Percentiles rank a stretch among this genome's conserved stretches.
Conservation (phyloP, 2,888 invertebrate genomes). For the Drosophila meridionalis region DNA sequence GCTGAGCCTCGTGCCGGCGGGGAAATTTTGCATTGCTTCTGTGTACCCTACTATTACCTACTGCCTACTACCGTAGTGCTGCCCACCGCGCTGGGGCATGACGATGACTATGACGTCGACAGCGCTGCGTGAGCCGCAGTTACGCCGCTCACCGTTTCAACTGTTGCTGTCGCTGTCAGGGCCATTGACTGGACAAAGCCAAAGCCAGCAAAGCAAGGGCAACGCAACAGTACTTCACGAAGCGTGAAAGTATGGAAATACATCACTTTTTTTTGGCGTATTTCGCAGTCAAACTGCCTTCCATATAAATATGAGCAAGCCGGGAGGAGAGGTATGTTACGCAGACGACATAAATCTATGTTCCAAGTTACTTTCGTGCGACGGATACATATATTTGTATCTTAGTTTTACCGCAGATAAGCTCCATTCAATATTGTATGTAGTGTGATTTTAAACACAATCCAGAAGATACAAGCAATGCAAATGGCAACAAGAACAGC, state of each 20-base stretch:
- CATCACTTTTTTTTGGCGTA: constrained; percentile 71
- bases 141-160: constrained; percentile 62
- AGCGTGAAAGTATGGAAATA: constrained; percentile 81
- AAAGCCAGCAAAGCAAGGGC: constrained; percentile 47
- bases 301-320: constrained; percentile 13
- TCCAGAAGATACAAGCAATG: not conserved
- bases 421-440: constrained; percentile 23
- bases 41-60: not conserved
- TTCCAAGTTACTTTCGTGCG: constrained; percentile 24
- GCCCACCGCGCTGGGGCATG: constrained; percentile 56
- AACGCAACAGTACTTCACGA: constrained; percentile 52
- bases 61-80: constrained; percentile 7
- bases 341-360: constrained; percentile 73
- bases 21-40: constrained; percentile 44
- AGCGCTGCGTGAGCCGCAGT: constrained; percentile 29
- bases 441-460: constrained; percentile 19
- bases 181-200: constrained; percentile 67
- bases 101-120: constrained; percentile 64
- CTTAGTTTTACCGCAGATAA: constrained; percentile 25
- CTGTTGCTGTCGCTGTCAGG: constrained; percentile 67
- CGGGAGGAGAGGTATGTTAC: constrained; percentile 27
- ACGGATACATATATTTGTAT: constrained; percentile 6
- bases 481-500: not conserved
- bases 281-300: constrained; percentile 52
- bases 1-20: constrained; percentile 70